Percentiles rank a stretch among this genome's conserved stretches.
These are phyloP conservation scores for Cenopis cana DNA, from an alignment of 2,888 invertebrate species.

Conservation along the genomic window DNA sequence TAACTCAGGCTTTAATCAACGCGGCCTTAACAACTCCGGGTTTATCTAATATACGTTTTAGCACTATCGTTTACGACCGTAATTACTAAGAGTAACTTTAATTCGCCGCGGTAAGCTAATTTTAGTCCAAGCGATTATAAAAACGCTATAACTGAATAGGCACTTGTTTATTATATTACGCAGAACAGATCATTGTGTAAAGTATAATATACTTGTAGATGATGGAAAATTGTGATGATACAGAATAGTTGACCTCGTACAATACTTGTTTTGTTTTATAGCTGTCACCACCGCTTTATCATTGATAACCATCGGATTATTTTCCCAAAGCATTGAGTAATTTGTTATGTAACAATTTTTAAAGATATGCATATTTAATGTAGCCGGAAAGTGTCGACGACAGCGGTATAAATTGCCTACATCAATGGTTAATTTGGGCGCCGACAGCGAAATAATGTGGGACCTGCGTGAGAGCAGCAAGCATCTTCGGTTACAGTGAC, in stretches of 20 bases:
- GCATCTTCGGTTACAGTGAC: conserved; percentile 19
- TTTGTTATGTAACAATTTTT: conserved; percentile 29
- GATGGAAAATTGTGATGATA: neutral
- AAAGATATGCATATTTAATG: conserved; percentile 17
- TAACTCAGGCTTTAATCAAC: conserved; percentile 22
- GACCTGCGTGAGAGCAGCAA: conserved; percentile 4
- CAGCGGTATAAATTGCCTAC: conserved; percentile 35
- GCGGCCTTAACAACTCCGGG: conserved; percentile 3
- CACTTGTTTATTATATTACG: neutral
- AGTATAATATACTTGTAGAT: neutral
- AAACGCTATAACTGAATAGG: conserved; percentile 5
- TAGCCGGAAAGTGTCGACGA: conserved; percentile 21
- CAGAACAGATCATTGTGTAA: neutral
- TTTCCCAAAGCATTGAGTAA: conserved; percentile 19
- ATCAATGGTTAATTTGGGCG: conserved; percentile 36
- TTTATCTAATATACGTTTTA: conserved; percentile 34
- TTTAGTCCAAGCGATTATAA: conserved; percentile 13
- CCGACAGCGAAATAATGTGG: conserved; percentile 39
- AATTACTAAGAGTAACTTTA: conserved; percentile 21
- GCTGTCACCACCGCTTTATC: conserved; percentile 11
- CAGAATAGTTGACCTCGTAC: neutral
- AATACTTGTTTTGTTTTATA: neutral
- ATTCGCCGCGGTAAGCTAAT: conserved; percentile 13
- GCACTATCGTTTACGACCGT: conserved; percentile 36
- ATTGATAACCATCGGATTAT: conserved; percentile 1